phyloP scores from a whole-genome alignment of 2,888 invertebrate genomes.

The Mesorhabditis belari region DNA sequence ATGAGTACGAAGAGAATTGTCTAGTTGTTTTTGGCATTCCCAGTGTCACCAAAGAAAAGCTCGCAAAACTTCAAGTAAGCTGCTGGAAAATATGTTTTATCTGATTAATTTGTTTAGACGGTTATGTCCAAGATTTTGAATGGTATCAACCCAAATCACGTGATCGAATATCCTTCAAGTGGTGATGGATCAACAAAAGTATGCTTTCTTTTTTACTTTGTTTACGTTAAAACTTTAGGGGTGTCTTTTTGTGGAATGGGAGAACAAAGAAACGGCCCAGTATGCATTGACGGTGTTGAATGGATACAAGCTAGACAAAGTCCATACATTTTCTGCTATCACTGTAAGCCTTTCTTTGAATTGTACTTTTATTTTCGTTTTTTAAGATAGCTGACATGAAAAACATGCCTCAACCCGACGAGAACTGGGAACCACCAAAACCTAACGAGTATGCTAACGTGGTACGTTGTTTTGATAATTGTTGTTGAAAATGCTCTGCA shows the following conservation, averaged over 20 bases:
- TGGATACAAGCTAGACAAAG: constrained; percentile 88
- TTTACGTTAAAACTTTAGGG: constrained; percentile 31
- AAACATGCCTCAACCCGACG: constrained; percentile 77
- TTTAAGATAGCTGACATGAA: constrained; percentile 21
- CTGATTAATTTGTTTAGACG: constrained; percentile 4
- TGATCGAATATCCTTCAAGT: constrained; percentile 77
- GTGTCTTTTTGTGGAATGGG: constrained; percentile 45
- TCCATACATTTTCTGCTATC: constrained; percentile 84
- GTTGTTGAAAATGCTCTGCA: neutral
- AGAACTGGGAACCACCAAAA: constrained; percentile 84
- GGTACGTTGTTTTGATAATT: constrained; percentile 19
- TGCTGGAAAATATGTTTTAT: neutral
- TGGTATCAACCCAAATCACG: constrained; percentile 77
- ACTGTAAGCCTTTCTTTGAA: constrained; percentile 67
- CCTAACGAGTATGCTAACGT: constrained; percentile 75
- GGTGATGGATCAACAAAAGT: constrained; percentile 70
- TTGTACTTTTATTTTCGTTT: too few species aligned
- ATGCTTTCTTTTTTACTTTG: constrained; percentile 5
- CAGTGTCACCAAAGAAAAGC: constrained; percentile 79
- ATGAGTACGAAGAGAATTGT: constrained; percentile 89
- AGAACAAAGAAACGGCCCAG: constrained; percentile 51
- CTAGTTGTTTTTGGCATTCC: constrained; percentile 94
- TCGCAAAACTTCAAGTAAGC: constrained; percentile 68
- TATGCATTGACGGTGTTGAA: constrained; percentile 82
- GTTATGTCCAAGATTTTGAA: constrained; percentile 61